Percentiles rank a stretch among this genome's conserved stretches.
Evolutionary conservation across 1,140 invertebrate species (phyloP).

Genomic region (Tetragonula clypearis): DNA sequence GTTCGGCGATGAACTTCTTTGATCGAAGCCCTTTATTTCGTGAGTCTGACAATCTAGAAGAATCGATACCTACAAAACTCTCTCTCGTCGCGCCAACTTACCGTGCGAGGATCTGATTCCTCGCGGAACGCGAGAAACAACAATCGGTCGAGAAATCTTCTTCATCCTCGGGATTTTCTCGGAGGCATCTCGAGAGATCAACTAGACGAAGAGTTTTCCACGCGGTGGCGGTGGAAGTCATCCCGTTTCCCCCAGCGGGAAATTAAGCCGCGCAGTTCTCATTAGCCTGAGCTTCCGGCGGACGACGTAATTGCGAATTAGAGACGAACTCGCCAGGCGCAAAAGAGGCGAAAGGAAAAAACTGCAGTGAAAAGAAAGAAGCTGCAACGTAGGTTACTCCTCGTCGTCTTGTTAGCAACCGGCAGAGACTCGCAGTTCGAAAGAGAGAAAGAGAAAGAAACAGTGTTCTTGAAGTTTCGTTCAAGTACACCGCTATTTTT

Average conservation of each 20-base stretch:
- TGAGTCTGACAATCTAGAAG: no score
- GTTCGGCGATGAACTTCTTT: no score
- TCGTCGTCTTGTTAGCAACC: not conserved
- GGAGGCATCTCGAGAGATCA: not conserved
- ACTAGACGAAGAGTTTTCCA: not conserved
- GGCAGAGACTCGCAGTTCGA: not conserved
- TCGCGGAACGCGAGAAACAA: no score
- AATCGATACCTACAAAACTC: no score
- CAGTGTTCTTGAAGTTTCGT: constrained; percentile 9
- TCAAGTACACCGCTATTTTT: not conserved
- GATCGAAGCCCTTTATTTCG: no score
- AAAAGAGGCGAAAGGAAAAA: not conserved
- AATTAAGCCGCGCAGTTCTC: constrained; percentile 20
- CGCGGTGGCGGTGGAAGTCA: not conserved
- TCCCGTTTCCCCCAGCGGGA: not conserved
- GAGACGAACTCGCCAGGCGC: not conserved
- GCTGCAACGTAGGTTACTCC: not conserved
- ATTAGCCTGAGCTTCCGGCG: constrained; percentile 6
- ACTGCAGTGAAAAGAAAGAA: not conserved
- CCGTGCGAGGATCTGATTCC: no score
- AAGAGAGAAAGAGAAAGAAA: no score
- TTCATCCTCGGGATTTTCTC: not conserved
- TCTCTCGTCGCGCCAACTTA: no score
- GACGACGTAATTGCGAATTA: constrained; percentile 32
- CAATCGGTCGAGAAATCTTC: no score